phyloP scores from a whole-genome alignment of 2,888 invertebrate species.

The Morpho deidamia region DNA sequence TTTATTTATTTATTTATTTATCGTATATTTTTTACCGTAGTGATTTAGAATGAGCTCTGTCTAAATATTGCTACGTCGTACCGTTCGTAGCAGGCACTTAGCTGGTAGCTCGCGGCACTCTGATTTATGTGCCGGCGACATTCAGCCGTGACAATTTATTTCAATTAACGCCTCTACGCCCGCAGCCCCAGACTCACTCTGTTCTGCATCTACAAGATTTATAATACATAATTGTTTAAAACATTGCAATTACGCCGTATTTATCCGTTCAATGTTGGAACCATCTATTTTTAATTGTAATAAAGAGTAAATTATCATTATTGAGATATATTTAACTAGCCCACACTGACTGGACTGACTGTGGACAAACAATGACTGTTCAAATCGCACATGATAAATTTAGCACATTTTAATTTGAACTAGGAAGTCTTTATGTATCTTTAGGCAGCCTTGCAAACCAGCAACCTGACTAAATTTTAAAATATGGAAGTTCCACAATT shows the following conservation, averaged over 20 bases:
- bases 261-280: not conserved
- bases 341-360: too few relatives aligned
- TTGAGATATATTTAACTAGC: too few relatives aligned
- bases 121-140: slow-evolving; percentile 72
- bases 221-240: slow-evolving; percentile 22
- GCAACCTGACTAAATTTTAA: too few relatives aligned
- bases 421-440: too few relatives aligned
- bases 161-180: slow-evolving; percentile 68
- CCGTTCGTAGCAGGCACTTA: slow-evolving; percentile 68
- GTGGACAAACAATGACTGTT: too few relatives aligned
- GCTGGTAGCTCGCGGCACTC: slow-evolving; percentile 68
- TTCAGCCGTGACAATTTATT: slow-evolving; percentile 73
- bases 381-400: too few relatives aligned
- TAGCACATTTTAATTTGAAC: too few relatives aligned
- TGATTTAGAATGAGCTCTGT: slow-evolving; percentile 25
- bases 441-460: too few relatives aligned
- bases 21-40: not conserved
- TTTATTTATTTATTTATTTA: not conserved
- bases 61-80: slow-evolving; percentile 37
- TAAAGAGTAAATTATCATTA: too few relatives aligned
- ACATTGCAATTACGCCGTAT: slow-evolving; percentile 8
- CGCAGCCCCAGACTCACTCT: slow-evolving; percentile 23
- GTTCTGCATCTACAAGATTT: slow-evolving; percentile 32
- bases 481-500: too few relatives aligned
- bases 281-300: too few relatives aligned